Conservation (phyloP, 1,140 invertebrate genomes). For the Platyscapa corneri region DNA sequence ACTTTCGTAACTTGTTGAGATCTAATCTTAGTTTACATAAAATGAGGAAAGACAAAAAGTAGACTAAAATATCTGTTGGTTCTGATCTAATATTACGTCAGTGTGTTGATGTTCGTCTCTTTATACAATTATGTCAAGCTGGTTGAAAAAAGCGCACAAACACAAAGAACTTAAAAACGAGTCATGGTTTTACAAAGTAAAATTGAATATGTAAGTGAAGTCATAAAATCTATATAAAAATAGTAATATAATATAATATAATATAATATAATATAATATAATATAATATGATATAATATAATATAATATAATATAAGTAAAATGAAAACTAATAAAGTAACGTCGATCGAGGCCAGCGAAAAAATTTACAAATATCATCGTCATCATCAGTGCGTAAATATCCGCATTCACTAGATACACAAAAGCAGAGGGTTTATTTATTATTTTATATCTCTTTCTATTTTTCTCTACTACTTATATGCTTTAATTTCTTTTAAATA, state of each 20-base stretch:
- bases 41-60: neutral
- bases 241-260: neutral
- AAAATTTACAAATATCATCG: constrained; percentile 40
- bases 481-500: constrained; percentile 45
- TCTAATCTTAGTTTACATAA: neutral
- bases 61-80: constrained; percentile 26
- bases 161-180: constrained; percentile 45
- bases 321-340: constrained; percentile 49
- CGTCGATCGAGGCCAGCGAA: constrained; percentile 48
- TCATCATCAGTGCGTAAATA: constrained; percentile 28
- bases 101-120: constrained; percentile 27
- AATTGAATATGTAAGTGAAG: constrained; percentile 35
- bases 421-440: constrained; percentile 41
- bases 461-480: constrained; percentile 27
- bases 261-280: neutral
- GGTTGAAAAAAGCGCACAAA: constrained; percentile 43
- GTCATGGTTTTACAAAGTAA: constrained; percentile 39
- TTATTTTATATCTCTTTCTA: constrained; percentile 27
- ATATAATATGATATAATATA: too few relatives aligned
- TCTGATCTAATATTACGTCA: neutral
- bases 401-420: constrained; percentile 49
- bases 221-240: constrained; percentile 50
- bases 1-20: neutral
- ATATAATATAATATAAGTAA: constrained; percentile 38
- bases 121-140: constrained; percentile 27